Percentiles rank a stretch among this genome's conserved stretches.
Evolutionary conservation across 2,797 vertebrate genomes (phyloP).

Genomic region (Peromyscus attwateri): DNA sequence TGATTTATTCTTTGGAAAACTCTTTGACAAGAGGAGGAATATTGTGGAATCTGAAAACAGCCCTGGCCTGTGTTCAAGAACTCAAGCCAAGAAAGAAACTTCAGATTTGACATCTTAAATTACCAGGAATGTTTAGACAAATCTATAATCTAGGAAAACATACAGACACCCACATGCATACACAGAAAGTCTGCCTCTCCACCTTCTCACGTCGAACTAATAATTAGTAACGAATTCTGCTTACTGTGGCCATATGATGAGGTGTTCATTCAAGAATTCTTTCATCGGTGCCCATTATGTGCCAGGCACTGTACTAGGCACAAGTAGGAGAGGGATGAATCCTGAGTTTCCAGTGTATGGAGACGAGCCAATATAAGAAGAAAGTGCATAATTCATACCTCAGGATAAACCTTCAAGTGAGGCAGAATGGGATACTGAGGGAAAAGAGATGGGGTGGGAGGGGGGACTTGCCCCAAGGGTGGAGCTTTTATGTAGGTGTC

Average conservation of each 20-base stretch:
- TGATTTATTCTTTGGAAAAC: conserved; percentile 27
- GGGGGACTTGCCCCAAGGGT: too few species aligned
- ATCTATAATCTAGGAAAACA: conserved; percentile 79
- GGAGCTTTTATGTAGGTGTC: neutral
- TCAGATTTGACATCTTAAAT: conserved; percentile 78
- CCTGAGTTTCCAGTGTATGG: neutral
- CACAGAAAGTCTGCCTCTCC: conserved; percentile 56
- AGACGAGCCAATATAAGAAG: neutral
- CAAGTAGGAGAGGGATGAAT: neutral
- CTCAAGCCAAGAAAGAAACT: conserved; percentile 78
- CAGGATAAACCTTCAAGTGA: neutral
- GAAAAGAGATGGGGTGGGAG: too few species aligned
- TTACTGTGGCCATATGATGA: neutral
- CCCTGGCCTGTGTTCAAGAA: conserved; percentile 73
- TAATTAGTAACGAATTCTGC: conserved; percentile 49
- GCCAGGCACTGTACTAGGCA: neutral
- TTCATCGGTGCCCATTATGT: neutral
- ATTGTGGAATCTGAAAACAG: conserved; percentile 65
- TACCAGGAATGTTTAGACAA: conserved; percentile 81
- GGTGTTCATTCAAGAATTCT: neutral
- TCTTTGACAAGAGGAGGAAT: conserved; percentile 36
- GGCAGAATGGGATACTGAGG: neutral
- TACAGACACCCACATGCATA: conserved; percentile 76
- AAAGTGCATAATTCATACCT: neutral
- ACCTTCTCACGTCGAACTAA: neutral